Evolutionary conservation across 2,113 vertebrate genomes (phyloP), one percentile per base, ranked within the genome.

Genomic region (Alouatta palliata): DNA sequence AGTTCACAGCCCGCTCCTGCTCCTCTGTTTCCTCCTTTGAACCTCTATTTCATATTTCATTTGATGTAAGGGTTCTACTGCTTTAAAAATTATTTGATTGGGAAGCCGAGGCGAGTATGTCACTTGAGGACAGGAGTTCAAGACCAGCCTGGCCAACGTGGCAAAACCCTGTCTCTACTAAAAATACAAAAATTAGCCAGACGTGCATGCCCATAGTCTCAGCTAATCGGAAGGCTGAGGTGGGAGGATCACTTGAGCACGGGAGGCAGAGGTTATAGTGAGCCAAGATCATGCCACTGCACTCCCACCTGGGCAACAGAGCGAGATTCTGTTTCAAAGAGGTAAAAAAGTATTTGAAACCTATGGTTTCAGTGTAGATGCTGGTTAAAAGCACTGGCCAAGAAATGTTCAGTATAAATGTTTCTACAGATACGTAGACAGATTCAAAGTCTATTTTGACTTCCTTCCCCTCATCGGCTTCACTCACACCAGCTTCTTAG

Each of bases 21-120:
- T 81, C 75, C 49, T 73, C 84, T 23, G 16, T 84, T 94, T 66
- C 84, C 45, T 73, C 20, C n/a, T 73, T 86, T 84, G 76, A 90
- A 80, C 32, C 94, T 96, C 77, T 25, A 6, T 40, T 77, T 95
- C 93, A 10, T 35, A 49, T 87, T 92, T 91, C 85, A 54, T 73
- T 82, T 95, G 68, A 95, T 86, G 40, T 71, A 93, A 91, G 21
- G 12, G 21, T 61, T 85, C 77, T 79, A 30, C 81, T 83, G 23
- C 76, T 93, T 95, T 90, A 61, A 90, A 58, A 58, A 23, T 58
- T 58, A 58, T 58, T 58, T 58, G 56, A 56, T 56, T 56, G 56
- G 8, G 56, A 58, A 21, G 56, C 56, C 21, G 7, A 58, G 56
- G 21, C 56, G 0, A 58, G 8, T 58, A 21, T 58, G 8, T 58